phyloP scores from a whole-genome alignment of 2,797 vertebrate genomes.

The Neoniphon sammara region DNA sequence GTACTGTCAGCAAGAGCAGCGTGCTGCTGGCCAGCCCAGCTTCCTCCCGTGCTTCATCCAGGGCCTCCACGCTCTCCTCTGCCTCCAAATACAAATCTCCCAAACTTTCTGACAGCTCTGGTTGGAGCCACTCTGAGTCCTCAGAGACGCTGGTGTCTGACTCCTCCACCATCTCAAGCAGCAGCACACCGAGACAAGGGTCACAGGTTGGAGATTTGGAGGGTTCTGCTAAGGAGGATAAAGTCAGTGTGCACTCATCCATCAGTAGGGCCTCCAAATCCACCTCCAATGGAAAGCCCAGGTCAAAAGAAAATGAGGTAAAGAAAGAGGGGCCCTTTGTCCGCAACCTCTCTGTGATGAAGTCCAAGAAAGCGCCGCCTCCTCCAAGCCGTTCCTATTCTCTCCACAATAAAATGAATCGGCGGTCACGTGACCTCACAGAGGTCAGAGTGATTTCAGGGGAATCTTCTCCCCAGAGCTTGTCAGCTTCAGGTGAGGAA shows the following conservation, averaged over 20 bases:
- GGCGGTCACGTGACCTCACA: slow-evolving; percentile 71
- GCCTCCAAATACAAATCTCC: slow-evolving; percentile 60
- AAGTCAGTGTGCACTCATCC: slow-evolving; percentile 70
- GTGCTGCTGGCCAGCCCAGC: slow-evolving; percentile 90
- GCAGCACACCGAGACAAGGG: slow-evolving; percentile 73
- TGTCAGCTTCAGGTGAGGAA: slow-evolving; percentile 44
- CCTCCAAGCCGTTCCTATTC: slow-evolving; percentile 90
- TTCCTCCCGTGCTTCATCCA: slow-evolving; percentile 86
- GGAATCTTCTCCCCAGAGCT: slow-evolving; percentile 37
- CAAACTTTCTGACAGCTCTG: slow-evolving; percentile 73
- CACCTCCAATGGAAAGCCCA: slow-evolving; percentile 61
- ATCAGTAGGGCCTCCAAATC: slow-evolving; percentile 47
- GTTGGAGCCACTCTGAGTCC: slow-evolving; percentile 93
- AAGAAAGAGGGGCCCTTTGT: slow-evolving; percentile 76
- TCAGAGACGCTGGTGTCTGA: slow-evolving; percentile 96
- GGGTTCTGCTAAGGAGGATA: slow-evolving; percentile 56
- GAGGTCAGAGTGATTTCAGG: slow-evolving; percentile 50
- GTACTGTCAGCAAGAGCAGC: slow-evolving; percentile 89
- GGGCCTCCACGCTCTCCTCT: slow-evolving; percentile 82
- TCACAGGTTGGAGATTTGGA: slow-evolving; percentile 34
- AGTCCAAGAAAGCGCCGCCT: slow-evolving; percentile 87
- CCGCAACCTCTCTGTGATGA: slow-evolving; percentile 91
- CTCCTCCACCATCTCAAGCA: slow-evolving; percentile 93
- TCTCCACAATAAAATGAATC: slow-evolving; percentile 83
- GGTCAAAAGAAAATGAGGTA: slow-evolving; percentile 43